Base-by-base conservation (phyloP, 2,113 vertebrate species). In the Megaleporinus macrocephalus region DNA sequence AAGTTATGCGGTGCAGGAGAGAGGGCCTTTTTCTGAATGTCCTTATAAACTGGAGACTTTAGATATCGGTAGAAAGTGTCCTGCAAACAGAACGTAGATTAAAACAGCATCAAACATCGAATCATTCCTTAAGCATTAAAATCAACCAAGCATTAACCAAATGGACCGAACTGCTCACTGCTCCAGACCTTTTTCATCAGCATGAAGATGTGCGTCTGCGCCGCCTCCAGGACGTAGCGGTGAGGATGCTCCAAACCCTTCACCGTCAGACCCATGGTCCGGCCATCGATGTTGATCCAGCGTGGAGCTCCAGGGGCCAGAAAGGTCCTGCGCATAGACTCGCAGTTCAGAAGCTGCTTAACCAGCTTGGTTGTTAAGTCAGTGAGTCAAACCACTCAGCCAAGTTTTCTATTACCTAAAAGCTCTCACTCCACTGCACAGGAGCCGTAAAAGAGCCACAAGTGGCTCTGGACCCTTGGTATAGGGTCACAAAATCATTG, bases 221-320 rank as follows among this genome's bases (percentile, higher is more conserved):
- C 98, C 0, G 96, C 97, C 0, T 99, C 98, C 84, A 99, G 94
- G 76, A 99, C 97, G 0, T 97, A 97, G 61, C 98, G 97, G 75
- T 99, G 98, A 59, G 98, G 98, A 82, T 97, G 95, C 0, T 95
- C 92, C 89, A 99, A 90, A 41, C 98, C 98, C 81, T 95, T 98
- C 84, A 99, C 96, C 0, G 98, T 99, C 90, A 99, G 93, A 68
- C 96, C 98, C 98, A 99, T 99, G 2, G 98, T 99, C 78, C 96
- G 95, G 59, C 98, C 97, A 0, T 99, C 98, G 6, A 99, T 99
- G 91, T 99, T 99, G 87, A 99, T 99, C 98, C 98, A 99, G 18
- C 97, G 96, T 18, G 97, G 94, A 0, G 98, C 98, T 0, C 98
- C 98, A 0, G 97, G 98, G 44, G 96, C 96, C 91, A 99, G 90